These are phyloP conservation scores for Isotomurus palustris DNA, from an alignment of 2,888 invertebrate species.

Conservation along the genomic window DNA sequence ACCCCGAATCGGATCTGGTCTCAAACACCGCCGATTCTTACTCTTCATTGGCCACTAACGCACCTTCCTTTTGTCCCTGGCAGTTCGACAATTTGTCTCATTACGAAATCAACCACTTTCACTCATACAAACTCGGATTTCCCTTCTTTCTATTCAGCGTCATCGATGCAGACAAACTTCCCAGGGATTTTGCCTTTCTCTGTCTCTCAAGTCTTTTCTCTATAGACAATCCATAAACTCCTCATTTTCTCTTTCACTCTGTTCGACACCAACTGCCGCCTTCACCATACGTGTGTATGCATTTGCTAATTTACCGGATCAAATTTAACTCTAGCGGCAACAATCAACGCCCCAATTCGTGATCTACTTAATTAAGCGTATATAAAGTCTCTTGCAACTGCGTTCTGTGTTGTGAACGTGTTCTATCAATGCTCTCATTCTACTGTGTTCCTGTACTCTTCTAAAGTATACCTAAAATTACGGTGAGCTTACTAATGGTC, in stretches of 20 bases:
- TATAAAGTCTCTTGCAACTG: too few relatives aligned
- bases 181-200: too few relatives aligned
- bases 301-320: constrained; percentile 5
- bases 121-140: constrained; percentile 21
- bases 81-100: constrained; percentile 40
- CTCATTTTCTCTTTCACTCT: not conserved
- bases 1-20: too few relatives aligned
- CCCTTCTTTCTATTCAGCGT: constrained; percentile 10
- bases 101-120: constrained; percentile 37
- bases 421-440: too few relatives aligned
- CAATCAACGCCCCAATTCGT: too few relatives aligned
- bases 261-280: constrained; percentile 1
- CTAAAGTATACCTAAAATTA: too few relatives aligned
- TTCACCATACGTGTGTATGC: constrained; percentile 1
- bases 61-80: constrained; percentile 25
- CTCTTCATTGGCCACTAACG: constrained; percentile 33
- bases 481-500: too few relatives aligned
- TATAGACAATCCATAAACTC: not conserved
- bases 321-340: constrained; percentile 2
- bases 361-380: too few relatives aligned
- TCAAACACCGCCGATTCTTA: constrained; percentile 30
- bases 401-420: too few relatives aligned
- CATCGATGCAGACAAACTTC: too few relatives aligned
- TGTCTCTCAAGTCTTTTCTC: constrained; percentile 17
- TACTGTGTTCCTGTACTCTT: too few relatives aligned